Evolutionary conservation across 2,113 vertebrate species (phyloP).

Genomic region (Ivindomyrus marchei): DNA sequence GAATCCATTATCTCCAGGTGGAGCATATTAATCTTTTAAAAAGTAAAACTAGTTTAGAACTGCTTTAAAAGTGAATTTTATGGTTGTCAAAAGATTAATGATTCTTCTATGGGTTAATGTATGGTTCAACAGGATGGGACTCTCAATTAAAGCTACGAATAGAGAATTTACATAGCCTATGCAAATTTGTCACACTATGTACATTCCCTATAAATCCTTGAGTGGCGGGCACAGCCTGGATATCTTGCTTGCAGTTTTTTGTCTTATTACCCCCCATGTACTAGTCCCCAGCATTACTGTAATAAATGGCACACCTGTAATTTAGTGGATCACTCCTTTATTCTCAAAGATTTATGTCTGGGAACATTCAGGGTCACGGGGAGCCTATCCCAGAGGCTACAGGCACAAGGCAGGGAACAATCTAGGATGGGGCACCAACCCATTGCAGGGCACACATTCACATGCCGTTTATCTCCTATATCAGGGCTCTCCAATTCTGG

Average conservation of each 20-base stretch:
- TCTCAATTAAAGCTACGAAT: neutral
- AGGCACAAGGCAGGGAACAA: too few relatives aligned
- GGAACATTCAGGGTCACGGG: too few relatives aligned
- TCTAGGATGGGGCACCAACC: too few relatives aligned
- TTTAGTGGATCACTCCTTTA: neutral
- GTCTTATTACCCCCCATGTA: neutral
- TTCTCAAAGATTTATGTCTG: neutral
- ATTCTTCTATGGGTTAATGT: neutral
- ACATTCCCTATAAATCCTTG: neutral
- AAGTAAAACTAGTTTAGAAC: too few relatives aligned
- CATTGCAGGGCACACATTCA: too few relatives aligned
- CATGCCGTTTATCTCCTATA: neutral
- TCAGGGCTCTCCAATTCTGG: neutral
- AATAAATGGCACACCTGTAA: neutral
- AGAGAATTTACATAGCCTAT: neutral
- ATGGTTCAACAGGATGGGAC: neutral
- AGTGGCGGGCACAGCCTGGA: neutral
- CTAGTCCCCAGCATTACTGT: neutral
- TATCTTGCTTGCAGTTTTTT: neutral
- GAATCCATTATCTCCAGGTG: too few relatives aligned
- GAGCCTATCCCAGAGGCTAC: too few relatives aligned
- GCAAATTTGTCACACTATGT: neutral
- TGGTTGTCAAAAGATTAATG: too few relatives aligned
- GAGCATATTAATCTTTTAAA: too few relatives aligned
- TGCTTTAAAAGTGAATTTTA: too few relatives aligned